A percentile compares a stretch with the other conserved stretches of the same genome.
phyloP scores from a whole-genome alignment of 2,888 invertebrate genomes.

The Cerceris ruficornis region DNA sequence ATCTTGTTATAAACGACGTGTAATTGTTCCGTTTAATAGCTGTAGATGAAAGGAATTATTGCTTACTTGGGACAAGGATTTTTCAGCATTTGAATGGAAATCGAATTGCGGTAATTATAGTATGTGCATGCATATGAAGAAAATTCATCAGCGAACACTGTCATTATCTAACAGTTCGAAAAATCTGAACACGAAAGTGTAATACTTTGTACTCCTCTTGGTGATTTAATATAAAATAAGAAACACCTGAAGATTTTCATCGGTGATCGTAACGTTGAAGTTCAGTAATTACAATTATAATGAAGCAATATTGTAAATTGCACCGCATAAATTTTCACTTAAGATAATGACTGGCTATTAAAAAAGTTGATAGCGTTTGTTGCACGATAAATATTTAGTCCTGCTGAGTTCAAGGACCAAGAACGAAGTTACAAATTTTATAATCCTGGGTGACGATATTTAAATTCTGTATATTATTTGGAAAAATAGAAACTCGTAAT shows the following conservation, averaged over 20 bases:
- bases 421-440: background rate
- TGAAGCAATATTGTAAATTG: too few species aligned
- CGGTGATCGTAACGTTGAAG: too few species aligned
- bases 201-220: too few species aligned
- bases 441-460: too few species aligned
- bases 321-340: background rate
- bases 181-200: background rate
- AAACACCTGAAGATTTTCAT: too few species aligned
- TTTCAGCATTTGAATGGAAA: background rate
- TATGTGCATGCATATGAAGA: background rate
- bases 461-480: background rate
- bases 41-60: slow-evolving; percentile 20
- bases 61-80: background rate
- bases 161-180: too few species aligned
- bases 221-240: too few species aligned
- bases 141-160: too few species aligned
- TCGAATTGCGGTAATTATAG: background rate
- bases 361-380: background rate
- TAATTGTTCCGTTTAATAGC: slow-evolving; percentile 24
- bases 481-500: slow-evolving; percentile 22
- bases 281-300: too few species aligned
- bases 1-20: slow-evolving; percentile 17
- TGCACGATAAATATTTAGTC: background rate
- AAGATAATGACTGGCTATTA: background rate
- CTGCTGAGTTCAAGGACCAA: background rate